Conservation (phyloP, 2,113 vertebrate genomes). For the Chaetops frenatus region DNA sequence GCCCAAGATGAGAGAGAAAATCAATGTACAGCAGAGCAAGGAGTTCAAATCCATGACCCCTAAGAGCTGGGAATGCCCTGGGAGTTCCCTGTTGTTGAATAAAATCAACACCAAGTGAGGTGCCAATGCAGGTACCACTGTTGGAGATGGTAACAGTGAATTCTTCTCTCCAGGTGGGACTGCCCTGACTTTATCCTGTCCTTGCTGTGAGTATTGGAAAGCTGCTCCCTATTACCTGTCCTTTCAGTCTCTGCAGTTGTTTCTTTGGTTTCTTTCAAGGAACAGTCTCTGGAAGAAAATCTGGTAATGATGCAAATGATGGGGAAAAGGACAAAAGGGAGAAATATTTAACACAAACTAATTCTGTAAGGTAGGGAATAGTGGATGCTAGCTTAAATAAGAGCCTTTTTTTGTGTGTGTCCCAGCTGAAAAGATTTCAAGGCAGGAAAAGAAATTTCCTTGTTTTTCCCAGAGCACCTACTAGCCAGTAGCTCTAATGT, state of each 20-base stretch:
- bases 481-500: background rate
- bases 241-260: background rate
- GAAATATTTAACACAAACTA: background rate
- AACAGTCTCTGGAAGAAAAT: background rate
- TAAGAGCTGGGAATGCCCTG: background rate
- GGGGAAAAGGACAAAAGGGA: background rate
- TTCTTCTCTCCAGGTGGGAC: background rate
- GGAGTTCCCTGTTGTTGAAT: background rate
- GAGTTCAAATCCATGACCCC: background rate
- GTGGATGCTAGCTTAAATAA: background rate
- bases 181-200: background rate
- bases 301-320: background rate
- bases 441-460: background rate
- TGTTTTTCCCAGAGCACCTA: background rate
- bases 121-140: background rate
- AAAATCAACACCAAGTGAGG: background rate
- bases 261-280: background rate
- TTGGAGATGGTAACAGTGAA: background rate
- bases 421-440: background rate
- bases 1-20: background rate
- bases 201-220: background rate
- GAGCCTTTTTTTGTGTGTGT: background rate
- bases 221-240: background rate
- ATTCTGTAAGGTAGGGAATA: background rate
- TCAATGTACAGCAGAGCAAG: background rate